Evolutionary conservation across 2,113 vertebrate species (phyloP).

Genomic region (Epinephelus fuscoguttatus): DNA sequence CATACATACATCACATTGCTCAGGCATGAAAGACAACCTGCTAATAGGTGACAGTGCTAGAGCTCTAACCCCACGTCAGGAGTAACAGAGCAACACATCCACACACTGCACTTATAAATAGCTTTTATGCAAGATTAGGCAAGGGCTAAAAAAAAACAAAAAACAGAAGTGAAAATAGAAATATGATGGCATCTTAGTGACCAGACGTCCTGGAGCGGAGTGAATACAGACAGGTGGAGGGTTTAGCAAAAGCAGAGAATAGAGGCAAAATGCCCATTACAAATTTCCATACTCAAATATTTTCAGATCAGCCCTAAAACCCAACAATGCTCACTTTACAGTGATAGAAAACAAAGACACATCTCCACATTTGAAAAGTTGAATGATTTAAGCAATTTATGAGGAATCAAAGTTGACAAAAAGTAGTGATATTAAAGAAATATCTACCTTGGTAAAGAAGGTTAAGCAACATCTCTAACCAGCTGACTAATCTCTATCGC

Average conservation of each 20-base stretch:
- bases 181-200: too few relatives aligned
- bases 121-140: too few relatives aligned
- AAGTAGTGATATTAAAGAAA: conserved; percentile 16
- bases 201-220: too few relatives aligned
- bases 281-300: background rate
- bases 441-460: background rate
- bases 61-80: too few relatives aligned
- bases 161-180: too few relatives aligned
- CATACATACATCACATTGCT: too few relatives aligned
- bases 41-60: too few relatives aligned
- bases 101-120: too few relatives aligned
- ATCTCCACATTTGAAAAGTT: background rate
- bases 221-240: too few relatives aligned
- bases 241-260: background rate
- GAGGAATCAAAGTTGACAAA: background rate
- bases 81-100: too few relatives aligned
- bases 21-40: too few relatives aligned
- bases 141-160: too few relatives aligned
- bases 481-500: background rate
- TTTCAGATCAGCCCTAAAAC: background rate
- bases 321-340: background rate
- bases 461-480: conserved; percentile 14
- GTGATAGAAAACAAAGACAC: background rate
- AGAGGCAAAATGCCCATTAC: background rate
- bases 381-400: background rate